phyloP scores from a whole-genome alignment of 2,797 vertebrate species.

The Amblyopsis hoosieri region DNA sequence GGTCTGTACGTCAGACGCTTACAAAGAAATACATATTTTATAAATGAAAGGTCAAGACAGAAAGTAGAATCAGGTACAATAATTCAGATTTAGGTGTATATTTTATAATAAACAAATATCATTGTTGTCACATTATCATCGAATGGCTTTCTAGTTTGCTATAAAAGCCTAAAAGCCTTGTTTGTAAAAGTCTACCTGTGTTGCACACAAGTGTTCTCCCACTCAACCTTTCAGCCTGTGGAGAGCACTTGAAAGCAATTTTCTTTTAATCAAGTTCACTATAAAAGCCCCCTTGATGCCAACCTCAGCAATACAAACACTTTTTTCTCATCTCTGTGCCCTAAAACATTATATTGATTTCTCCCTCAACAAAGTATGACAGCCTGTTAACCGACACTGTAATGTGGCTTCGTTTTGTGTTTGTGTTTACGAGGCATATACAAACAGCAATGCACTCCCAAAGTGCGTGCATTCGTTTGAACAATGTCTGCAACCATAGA shows the following conservation, averaged over 20 bases:
- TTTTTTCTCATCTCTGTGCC: conserved; percentile 46
- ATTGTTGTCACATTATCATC: neutral
- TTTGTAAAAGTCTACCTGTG: conserved; percentile 59
- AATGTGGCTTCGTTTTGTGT: conserved; percentile 59
- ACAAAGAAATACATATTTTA: too few relatives aligned
- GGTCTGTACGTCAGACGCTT: too few relatives aligned
- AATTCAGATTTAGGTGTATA: neutral
- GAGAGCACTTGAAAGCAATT: conserved; percentile 80
- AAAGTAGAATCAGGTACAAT: too few relatives aligned
- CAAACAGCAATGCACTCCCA: conserved; percentile 16
- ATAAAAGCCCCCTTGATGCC: conserved; percentile 74
- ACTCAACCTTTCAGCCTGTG: conserved; percentile 71
- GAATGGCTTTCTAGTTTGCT: neutral
- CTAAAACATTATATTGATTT: conserved; percentile 67
- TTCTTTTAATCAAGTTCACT: conserved; percentile 80
- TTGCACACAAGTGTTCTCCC: conserved; percentile 55
- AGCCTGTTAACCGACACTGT: conserved; percentile 56
- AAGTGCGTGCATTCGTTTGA: conserved; percentile 24
- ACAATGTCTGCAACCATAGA: conserved; percentile 11
- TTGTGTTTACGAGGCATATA: conserved; percentile 48
- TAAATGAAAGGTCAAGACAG: too few relatives aligned
- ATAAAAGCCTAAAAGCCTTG: conserved; percentile 44
- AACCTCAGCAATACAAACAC: conserved; percentile 60
- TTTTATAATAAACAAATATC: neutral
- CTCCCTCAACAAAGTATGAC: conserved; percentile 58